phyloP scores from a whole-genome alignment of 2,888 invertebrate genomes.

The Chrysolina americana region DNA sequence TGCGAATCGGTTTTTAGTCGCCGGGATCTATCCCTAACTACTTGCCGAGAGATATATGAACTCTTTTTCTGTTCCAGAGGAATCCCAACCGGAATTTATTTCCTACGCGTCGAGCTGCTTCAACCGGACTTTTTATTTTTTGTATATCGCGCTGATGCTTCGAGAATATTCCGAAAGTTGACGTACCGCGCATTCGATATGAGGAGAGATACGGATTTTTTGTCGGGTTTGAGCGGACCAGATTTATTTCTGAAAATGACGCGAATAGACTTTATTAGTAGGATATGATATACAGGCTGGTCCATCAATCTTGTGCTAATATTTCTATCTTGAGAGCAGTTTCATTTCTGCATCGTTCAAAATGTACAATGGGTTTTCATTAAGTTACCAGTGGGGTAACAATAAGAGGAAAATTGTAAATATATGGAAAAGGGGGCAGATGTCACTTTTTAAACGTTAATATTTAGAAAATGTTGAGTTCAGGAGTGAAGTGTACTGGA shows the following conservation, averaged over 20 bases:
- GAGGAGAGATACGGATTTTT: conserved; percentile 37
- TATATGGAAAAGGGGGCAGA: too few relatives aligned
- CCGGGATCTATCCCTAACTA: conserved; percentile 56
- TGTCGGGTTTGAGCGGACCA: neutral
- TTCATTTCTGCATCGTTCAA: too few relatives aligned
- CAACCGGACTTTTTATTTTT: conserved; percentile 33
- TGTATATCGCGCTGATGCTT: conserved; percentile 24
- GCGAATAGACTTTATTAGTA: neutral
- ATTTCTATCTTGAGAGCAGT: too few relatives aligned
- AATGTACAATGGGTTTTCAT: too few relatives aligned
- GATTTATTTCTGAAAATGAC: conserved; percentile 5
- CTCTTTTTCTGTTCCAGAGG: conserved; percentile 41
- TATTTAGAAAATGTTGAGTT: too few relatives aligned
- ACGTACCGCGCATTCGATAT: conserved; percentile 38
- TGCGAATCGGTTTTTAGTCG: conserved; percentile 61
- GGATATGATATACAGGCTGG: neutral
- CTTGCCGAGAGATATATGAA: conserved; percentile 47
- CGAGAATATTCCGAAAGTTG: conserved; percentile 36
- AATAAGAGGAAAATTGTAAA: too few relatives aligned
- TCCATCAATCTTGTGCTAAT: too few relatives aligned
- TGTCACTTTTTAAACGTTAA: too few relatives aligned
- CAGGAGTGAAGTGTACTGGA: too few relatives aligned
- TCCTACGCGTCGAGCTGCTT: conserved; percentile 27
- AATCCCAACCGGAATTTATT: conserved; percentile 39
- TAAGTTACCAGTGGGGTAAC: too few relatives aligned